Base-by-base conservation (phyloP, 2,797 vertebrate species). In the Tragopan temminckii region DNA sequence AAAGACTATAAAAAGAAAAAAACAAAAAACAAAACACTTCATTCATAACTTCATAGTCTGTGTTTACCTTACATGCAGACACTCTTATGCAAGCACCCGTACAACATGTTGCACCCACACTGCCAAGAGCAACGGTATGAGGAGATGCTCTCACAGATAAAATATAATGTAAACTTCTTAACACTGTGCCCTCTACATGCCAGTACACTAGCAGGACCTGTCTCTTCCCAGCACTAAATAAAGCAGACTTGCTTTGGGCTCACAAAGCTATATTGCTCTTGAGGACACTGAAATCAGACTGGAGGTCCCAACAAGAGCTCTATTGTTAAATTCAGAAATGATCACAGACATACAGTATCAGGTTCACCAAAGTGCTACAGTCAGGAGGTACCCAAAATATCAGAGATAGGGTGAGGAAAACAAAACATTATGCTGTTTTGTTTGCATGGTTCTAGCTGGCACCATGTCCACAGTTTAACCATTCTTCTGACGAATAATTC, bases 191-290 rank as follows among this genome's bases (percentile, higher is more conserved):
- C 61, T 79, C 13, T 0, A 1, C 81, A 80, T 5, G 13, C 13
- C 46, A 48, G 46, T 48, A 25, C 75, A 8, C 17, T 87, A 80
- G 72, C 55, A 24, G 55, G 71, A 80, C 16, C 64, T 85, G 81
- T 89, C 91, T 79, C n/a, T 76, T 90, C 75, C 89, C 59, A 72
- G 46, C 69, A 75, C 9, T 48, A 78, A 48, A 69, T 57, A 68
- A 59, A 35, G 40, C 25, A 33, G 40, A 10, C 31, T 83, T 83
- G 48, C 83, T 88, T 46, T 75, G 77, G 45, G 62, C 74, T 93
- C 57, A 61, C 40, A 59, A 3, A 25, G 43, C 61, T 90, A 4
- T 33, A 33, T 13, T 75, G n/a, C 36, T 88, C 61, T 70, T 33
- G 29, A 94, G 85, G 48, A 83, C 77, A 67, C 31, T 66, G 38